Conservation (phyloP, 2,888 invertebrate species). For the Mythimna ferrago region DNA sequence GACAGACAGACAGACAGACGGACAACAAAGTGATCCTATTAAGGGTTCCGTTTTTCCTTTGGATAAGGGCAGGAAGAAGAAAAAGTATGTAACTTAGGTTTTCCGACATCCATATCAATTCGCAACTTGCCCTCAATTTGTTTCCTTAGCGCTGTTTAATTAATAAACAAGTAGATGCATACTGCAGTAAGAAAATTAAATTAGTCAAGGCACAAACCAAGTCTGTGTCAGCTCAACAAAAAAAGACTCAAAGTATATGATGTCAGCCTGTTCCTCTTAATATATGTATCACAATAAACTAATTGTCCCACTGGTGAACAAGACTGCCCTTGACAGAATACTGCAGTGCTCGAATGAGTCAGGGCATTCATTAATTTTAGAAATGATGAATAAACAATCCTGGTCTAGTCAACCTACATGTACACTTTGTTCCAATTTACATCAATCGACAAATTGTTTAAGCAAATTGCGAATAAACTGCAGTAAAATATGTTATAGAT, state of each 20-base stretch:
- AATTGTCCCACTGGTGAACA: constrained; percentile 31
- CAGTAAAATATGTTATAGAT: background rate
- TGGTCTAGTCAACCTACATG: background rate
- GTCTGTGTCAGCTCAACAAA: constrained; percentile 13
- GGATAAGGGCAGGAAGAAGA: background rate
- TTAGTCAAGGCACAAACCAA: background rate
- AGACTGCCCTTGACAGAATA: constrained; percentile 39
- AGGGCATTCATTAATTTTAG: constrained; percentile 38
- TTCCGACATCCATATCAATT: too few species aligned
- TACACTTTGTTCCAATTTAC: background rate
- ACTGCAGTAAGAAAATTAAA: background rate
- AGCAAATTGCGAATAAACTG: background rate
- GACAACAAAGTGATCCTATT: too few species aligned
- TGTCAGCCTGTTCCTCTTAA: constrained; percentile 36
- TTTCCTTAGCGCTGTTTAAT: background rate
- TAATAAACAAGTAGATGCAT: background rate
- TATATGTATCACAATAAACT: constrained; percentile 40
- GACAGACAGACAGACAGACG: too few species aligned
- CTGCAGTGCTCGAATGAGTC: constrained; percentile 39
- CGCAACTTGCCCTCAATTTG: background rate
- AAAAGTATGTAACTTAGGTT: background rate
- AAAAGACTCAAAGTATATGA: constrained; percentile 17
- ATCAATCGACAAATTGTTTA: background rate
- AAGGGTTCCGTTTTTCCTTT: too few species aligned
- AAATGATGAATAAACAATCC: constrained; percentile 33